Evolutionary conservation across 92 coral and sea anemone genomes (phyloP).

Genomic region (Umimayanthus chanpuru): DNA sequence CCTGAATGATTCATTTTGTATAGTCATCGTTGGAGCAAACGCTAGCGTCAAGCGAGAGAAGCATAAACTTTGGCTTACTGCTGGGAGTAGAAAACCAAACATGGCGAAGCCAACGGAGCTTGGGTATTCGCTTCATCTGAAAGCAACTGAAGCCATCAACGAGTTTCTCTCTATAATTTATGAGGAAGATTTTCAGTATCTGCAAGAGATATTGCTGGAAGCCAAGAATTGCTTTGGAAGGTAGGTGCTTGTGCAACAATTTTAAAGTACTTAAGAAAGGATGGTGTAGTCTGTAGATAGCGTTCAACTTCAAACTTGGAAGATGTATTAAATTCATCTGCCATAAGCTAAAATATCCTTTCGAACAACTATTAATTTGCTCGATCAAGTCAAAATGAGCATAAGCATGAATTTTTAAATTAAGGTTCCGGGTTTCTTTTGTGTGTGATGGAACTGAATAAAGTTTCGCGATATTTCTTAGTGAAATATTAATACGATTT

Average conservation of each 20-base stretch:
- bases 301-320: too few relatives aligned
- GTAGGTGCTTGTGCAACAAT: conserved; percentile 47
- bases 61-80: not conserved
- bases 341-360: too few relatives aligned
- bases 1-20: not conserved
- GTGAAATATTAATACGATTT: too few relatives aligned
- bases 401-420: too few relatives aligned
- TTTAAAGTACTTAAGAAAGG: too few relatives aligned
- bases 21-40: not conserved
- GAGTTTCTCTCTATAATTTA: conserved; percentile 42
- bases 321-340: too few relatives aligned
- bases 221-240: conserved; percentile 86
- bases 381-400: too few relatives aligned
- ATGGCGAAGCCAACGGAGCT: conserved; percentile 27
- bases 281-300: too few relatives aligned
- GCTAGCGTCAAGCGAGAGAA: conserved; percentile 1
- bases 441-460: too few relatives aligned
- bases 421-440: too few relatives aligned
- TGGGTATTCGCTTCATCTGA: conserved; percentile 71
- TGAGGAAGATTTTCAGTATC: conserved; percentile 76
- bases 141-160: conserved; percentile 61
- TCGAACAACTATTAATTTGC: too few relatives aligned
- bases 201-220: conserved; percentile 81
- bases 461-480: too few relatives aligned
- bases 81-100: not conserved